These are phyloP conservation scores for Aplidium turbinatum DNA, from an alignment of 23 tunicate genomes.

Conservation along the genomic window DNA sequence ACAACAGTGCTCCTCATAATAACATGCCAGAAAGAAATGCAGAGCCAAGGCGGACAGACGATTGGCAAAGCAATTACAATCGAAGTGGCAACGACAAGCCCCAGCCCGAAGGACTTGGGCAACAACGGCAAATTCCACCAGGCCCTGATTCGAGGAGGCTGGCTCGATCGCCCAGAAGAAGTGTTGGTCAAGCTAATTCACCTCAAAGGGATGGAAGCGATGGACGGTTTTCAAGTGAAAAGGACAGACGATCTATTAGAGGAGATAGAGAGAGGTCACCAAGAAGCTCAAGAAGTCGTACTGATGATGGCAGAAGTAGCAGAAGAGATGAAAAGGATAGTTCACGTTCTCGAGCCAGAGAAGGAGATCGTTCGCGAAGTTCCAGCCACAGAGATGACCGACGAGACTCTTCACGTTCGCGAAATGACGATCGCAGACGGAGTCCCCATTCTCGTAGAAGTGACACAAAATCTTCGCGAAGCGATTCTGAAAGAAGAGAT, in stretches of 20 bases:
- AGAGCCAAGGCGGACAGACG: too few species aligned
- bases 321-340: not conserved
- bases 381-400: not conserved
- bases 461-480: not conserved
- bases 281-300: not conserved
- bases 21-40: too few species aligned
- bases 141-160: not conserved
- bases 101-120: not conserved
- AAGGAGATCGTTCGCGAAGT: not conserved
- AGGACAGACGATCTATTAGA: not conserved
- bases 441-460: too few species aligned
- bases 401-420: slow-evolving; percentile 14
- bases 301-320: not conserved
- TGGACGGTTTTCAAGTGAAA: not conserved
- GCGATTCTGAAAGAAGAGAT: slow-evolving; percentile 14
- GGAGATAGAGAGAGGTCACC: slow-evolving; percentile 16
- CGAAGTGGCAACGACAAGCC: not conserved
- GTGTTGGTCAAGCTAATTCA: not conserved
- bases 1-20: too few species aligned
- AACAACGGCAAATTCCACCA: not conserved
- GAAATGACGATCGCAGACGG: not conserved
- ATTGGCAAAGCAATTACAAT: too few species aligned
- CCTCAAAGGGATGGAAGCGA: too few species aligned
- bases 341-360: not conserved
- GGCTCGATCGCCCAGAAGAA: not conserved